Conservation (phyloP, 2,113 vertebrate species). For the Sander vitreus region DNA sequence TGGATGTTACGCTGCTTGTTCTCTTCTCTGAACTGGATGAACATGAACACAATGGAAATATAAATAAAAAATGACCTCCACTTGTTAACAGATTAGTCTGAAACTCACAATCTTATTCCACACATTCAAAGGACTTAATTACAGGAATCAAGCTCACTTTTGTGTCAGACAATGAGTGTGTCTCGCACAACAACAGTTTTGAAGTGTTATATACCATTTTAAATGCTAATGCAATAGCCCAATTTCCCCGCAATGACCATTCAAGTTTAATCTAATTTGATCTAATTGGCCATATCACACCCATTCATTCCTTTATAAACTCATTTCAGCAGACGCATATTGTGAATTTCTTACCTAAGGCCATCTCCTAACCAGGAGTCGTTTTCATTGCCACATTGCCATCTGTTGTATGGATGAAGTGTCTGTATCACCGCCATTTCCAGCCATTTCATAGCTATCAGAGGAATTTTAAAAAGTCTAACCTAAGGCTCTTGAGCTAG, state of each 20-base stretch:
- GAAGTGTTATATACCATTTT: conserved; percentile 8
- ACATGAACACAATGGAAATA: not conserved
- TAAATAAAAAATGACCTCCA: not conserved
- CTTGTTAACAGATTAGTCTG: not conserved
- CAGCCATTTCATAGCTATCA: conserved; percentile 13
- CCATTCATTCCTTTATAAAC: conserved; percentile 46
- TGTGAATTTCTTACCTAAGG: conserved; percentile 51
- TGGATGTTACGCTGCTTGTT: not conserved
- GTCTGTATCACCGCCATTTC: conserved; percentile 30
- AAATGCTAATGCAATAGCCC: conserved; percentile 20
- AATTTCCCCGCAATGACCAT: conserved; percentile 39
- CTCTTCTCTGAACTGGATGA: not conserved
- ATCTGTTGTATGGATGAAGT: conserved; percentile 55
- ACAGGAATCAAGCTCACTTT: not conserved
- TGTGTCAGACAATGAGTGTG: not conserved
- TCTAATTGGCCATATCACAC: conserved; percentile 53
- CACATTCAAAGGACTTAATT: not conserved
- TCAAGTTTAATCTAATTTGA: conserved; percentile 49
- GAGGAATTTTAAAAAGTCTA: conserved; percentile 18
- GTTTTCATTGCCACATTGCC: conserved; percentile 57
- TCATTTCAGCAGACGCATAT: conserved; percentile 30
- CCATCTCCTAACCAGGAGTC: conserved; percentile 36
- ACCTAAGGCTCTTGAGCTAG: conserved; percentile 28
- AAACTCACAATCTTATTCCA: not conserved
- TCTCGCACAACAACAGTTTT: not conserved